phyloP scores from a whole-genome alignment of 2,797 vertebrate genomes.

The Otolemur crassicaudatus region DNA sequence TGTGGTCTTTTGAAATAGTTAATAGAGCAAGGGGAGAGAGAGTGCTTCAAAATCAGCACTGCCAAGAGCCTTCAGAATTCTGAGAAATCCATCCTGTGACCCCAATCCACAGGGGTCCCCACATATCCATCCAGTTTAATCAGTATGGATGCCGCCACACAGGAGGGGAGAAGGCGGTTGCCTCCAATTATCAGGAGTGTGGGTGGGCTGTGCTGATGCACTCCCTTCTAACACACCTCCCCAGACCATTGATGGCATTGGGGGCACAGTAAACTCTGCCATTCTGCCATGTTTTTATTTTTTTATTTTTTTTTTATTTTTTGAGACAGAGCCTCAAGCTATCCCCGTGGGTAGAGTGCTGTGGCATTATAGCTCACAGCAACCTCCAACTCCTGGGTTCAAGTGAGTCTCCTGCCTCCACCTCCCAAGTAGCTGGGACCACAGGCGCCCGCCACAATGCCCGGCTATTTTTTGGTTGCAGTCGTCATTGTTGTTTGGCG shows the following conservation, averaged over 20 bases:
- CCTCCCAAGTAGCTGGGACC: no score
- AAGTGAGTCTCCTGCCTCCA: no score
- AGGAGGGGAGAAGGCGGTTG: conserved; percentile 45
- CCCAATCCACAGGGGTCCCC: background rate
- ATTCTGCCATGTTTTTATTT: background rate
- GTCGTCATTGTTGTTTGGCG: no score
- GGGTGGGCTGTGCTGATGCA: background rate
- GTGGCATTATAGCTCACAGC: no score
- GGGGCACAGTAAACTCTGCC: background rate
- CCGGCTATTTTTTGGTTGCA: no score
- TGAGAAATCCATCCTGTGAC: conserved; percentile 11
- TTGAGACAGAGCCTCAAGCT: no score
- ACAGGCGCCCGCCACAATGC: no score
- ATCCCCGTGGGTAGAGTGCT: no score
- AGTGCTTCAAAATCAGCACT: conserved; percentile 80
- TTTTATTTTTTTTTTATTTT: no score
- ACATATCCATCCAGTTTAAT: background rate
- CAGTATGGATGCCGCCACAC: background rate
- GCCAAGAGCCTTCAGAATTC: conserved; percentile 61
- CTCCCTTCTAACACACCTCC: background rate
- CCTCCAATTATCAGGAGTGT: conserved; percentile 52
- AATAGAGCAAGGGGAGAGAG: conserved; percentile 70
- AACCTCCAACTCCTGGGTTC: no score
- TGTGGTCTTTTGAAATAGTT: conserved; percentile 81
- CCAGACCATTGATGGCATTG: background rate